Conservation (phyloP, 1,140 invertebrate genomes). For the Drosophila subpulchrella region DNA sequence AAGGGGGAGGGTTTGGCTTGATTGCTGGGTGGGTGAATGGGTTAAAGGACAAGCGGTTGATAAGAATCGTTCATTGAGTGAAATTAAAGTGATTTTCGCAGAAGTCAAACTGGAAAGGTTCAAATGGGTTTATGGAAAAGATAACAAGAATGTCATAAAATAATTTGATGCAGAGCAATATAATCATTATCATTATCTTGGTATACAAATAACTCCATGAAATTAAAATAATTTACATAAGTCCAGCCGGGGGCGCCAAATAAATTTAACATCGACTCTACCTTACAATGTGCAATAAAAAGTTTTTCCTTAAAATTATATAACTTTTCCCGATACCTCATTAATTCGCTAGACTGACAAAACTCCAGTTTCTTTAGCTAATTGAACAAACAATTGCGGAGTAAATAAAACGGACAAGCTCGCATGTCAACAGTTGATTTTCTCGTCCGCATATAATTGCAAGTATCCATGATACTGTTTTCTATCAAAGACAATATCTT, state of each 20-base stretch:
- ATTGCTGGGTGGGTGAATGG: conserved; percentile 26
- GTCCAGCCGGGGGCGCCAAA: not conserved
- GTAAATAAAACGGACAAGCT: conserved; percentile 65
- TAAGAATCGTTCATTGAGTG: conserved; percentile 48
- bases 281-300: not conserved
- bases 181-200: conserved; percentile 20
- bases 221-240: not conserved
- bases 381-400: conserved; percentile 67
- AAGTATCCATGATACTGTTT: conserved; percentile 46
- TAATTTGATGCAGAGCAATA: not conserved
- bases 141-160: not conserved
- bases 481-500: conserved; percentile 8
- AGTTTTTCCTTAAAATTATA: not conserved
- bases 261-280: not conserved
- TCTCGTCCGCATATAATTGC: conserved; percentile 41
- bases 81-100: conserved; percentile 49
- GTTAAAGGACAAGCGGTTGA: conserved; percentile 41
- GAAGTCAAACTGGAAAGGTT: not conserved
- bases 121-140: conserved; percentile 13
- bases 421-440: conserved; percentile 64
- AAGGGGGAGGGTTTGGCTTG: conserved; percentile 34
- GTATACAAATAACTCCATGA: not conserved
- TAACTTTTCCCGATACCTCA: not conserved
- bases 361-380: conserved; percentile 52
- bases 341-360: conserved; percentile 20